These are phyloP conservation scores for Zenarchopterus dispar DNA, from an alignment of 2,797 vertebrate species.

Conservation along the genomic window DNA sequence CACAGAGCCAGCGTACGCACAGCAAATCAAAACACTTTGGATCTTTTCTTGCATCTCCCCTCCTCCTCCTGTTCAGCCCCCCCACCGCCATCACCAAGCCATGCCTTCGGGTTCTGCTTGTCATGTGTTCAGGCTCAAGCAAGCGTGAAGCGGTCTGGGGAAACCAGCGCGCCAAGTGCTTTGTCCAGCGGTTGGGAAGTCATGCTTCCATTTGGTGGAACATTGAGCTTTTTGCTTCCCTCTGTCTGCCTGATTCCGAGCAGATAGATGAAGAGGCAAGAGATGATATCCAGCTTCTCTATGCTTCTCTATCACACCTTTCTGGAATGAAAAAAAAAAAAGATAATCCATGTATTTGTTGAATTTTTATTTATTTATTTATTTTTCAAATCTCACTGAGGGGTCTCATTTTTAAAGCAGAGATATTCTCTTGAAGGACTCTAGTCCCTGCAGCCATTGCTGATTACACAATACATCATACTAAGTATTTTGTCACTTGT, in stretches of 20 bases:
- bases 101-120: constrained; percentile 68
- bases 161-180: constrained; percentile 60
- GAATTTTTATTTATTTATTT: too few species aligned
- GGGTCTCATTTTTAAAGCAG: too few species aligned
- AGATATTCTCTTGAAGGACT: too few species aligned
- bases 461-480: constrained; percentile 30
- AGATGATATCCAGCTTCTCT: constrained; percentile 34
- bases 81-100: constrained; percentile 6
- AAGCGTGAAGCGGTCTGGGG: constrained; percentile 65
- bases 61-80: constrained; percentile 50
- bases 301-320: constrained; percentile 38
- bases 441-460: constrained; percentile 19
- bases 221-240: constrained; percentile 35
- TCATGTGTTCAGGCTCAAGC: constrained; percentile 78
- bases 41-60: constrained; percentile 62
- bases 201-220: constrained; percentile 57
- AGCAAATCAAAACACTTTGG: constrained; percentile 72
- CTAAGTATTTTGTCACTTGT: background rate
- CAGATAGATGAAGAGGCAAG: constrained; percentile 43
- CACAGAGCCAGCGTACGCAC: constrained; percentile 45
- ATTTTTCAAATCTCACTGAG: background rate
- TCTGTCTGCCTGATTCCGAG: constrained; percentile 31
- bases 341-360: background rate
- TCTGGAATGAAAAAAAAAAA: background rate
- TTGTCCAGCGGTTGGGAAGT: constrained; percentile 63